phyloP scores from a whole-genome alignment of 2,797 vertebrate genomes.

The Mormyrops attenuatus region DNA sequence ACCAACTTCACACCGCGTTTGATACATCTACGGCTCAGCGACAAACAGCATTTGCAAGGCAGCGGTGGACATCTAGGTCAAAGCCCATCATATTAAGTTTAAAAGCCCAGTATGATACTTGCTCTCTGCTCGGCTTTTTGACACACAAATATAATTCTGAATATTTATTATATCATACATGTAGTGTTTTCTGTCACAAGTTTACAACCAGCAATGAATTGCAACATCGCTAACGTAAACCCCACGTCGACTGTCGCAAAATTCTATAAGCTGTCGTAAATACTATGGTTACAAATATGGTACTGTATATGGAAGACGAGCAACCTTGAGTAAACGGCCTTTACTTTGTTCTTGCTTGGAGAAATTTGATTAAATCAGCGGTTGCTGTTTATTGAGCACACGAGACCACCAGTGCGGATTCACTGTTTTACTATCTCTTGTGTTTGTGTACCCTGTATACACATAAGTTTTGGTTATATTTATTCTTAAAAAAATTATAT shows the following conservation, averaged over 20 bases:
- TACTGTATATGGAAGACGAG: not conserved
- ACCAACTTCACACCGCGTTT: not conserved
- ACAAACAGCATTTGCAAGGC: not conserved
- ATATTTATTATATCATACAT: not conserved
- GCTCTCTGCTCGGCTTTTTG: not conserved
- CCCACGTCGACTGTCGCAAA: not conserved
- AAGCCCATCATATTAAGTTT: not conserved
- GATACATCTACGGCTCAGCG: not conserved
- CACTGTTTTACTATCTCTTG: not conserved
- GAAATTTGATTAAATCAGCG: not conserved
- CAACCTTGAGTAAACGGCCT: not conserved
- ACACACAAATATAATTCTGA: not conserved
- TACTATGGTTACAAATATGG: not conserved
- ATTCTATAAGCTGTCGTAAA: not conserved
- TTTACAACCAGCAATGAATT: not conserved
- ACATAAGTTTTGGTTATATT: not conserved
- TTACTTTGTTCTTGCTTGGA: not conserved
- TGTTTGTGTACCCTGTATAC: not conserved
- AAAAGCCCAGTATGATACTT: not conserved
- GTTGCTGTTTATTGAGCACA: not conserved
- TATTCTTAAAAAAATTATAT: not conserved
- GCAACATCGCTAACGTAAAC: not conserved
- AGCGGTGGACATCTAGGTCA: not conserved
- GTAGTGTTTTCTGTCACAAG: not conserved
- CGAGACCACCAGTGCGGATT: not conserved